Base-by-base conservation (phyloP, 2,113 vertebrate species). In the Uria lomvia region DNA sequence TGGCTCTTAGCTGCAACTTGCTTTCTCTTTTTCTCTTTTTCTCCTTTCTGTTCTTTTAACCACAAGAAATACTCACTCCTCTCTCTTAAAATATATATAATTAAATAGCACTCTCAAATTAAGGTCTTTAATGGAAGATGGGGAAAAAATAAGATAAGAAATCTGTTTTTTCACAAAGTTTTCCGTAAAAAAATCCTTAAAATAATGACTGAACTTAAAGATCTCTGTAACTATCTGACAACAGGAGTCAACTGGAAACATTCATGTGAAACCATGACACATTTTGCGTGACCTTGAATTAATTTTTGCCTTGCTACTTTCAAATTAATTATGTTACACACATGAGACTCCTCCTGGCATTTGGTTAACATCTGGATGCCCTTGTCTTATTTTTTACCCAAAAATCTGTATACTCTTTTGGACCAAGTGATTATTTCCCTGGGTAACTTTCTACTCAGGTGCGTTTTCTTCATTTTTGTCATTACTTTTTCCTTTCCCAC, bases 301-400 rank as follows among this genome's bases (percentile, higher is more conserved):
- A 58, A 90, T 95, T 95, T 81, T 91, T 88, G 21, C 74, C 43
- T 80, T 74, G 38, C 26, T 84, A 62, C 58, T 75, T 94, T 93
- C 87, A 86, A 45, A 42, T 88, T 90, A 92, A 91, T 94, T 91
- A 89, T 70, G 53, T 77, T 92, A 77, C 13, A 63, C 40, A 67
- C 24, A 68, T 24, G 32, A 96, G 56, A 84, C 8, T 68, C 76
- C 85, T 96, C 66, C 86, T 60, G 92, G 94, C 34, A 6, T 34
- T 91, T 86, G 45, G 24, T 43, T 85, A 95, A 93, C 89, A 95
- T 95, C 96, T 95, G 94, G 91, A 81, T 78, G 26, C 11, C 34
- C 32, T 93, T 74, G 18, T 83, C 94, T 38, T 22, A 9, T 43
- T 52, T 92, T 91, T 91, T 34, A 79, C 15, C 40, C 52, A 20